Conservation (phyloP, 2,888 invertebrate genomes). For the Nasonovia ribisnigri region DNA sequence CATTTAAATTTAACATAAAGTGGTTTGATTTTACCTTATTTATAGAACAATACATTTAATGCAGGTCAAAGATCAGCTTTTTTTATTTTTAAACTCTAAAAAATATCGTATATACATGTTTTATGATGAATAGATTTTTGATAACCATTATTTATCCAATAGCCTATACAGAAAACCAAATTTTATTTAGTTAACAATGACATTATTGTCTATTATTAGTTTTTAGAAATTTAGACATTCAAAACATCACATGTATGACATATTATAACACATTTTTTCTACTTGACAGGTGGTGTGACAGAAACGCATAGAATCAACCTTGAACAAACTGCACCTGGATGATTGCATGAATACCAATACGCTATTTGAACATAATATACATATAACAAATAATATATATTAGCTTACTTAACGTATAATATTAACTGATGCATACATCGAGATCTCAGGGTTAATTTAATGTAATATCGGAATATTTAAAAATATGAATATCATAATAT, state of each 20-base stretch:
- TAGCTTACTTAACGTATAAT: constrained; percentile 21
- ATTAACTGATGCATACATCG: constrained; percentile 11
- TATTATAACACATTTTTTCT: constrained; percentile 38
- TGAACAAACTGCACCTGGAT: constrained; percentile 60
- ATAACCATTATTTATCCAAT: neutral
- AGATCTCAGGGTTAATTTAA: constrained; percentile 47
- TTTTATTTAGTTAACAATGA: neutral
- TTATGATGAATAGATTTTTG: neutral
- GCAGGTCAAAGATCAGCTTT: neutral
- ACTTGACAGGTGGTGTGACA: constrained; percentile 52
- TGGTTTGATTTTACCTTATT: neutral
- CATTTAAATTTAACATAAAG: neutral
- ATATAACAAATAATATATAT: constrained; percentile 47
- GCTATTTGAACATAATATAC: constrained; percentile 23
- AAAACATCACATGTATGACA: neutral
- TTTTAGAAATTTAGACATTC: constrained; percentile 17
- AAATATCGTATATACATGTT: neutral
- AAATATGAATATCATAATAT: constrained; percentile 2
- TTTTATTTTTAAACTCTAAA: neutral
- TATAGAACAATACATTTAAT: neutral
- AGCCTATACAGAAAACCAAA: neutral
- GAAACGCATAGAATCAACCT: constrained; percentile 60
- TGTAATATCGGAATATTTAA: neutral
- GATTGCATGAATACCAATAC: constrained; percentile 54
- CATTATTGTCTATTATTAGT: constrained; percentile 23